Conservation (phyloP, 2,888 invertebrate genomes). For the Pinctada fucata region DNA sequence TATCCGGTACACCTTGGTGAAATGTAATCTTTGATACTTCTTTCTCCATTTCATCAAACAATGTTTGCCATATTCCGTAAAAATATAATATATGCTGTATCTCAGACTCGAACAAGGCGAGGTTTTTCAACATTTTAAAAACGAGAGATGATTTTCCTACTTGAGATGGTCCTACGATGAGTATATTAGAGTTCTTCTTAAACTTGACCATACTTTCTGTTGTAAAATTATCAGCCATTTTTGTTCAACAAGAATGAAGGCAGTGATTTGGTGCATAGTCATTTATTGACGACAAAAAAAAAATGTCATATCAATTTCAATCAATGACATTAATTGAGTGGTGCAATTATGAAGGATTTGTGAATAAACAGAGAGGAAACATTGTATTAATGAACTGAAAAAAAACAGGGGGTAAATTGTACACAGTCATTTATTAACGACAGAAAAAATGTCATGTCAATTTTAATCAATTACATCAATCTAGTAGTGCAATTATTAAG, state of each 20-base stretch:
- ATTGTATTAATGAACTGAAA: neutral
- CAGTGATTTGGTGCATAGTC: neutral
- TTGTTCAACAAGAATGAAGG: neutral
- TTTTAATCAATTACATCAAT: too few relatives aligned
- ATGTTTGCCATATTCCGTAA: slow-evolving; percentile 17
- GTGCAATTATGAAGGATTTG: neutral
- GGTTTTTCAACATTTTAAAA: slow-evolving; percentile 7
- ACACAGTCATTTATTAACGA: too few relatives aligned
- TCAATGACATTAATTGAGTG: neutral
- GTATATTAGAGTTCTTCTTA: slow-evolving; percentile 9
- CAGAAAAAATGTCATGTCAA: too few relatives aligned
- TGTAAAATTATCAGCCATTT: slow-evolving; percentile 8
- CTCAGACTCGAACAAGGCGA: slow-evolving; percentile 6
- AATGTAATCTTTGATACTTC: slow-evolving; percentile 22
- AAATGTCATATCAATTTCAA: neutral
- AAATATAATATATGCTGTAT: slow-evolving; percentile 8
- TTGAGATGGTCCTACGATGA: slow-evolving; percentile 6
- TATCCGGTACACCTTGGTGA: slow-evolving; percentile 32
- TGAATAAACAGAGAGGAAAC: slow-evolving; percentile 1
- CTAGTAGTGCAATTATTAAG: too few relatives aligned
- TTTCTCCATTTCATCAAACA: slow-evolving; percentile 27
- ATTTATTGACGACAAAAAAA: neutral
- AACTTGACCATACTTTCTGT: slow-evolving; percentile 4
- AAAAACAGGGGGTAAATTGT: too few relatives aligned
- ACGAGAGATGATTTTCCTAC: slow-evolving; percentile 9